Conservation (phyloP, 2,113 vertebrate genomes). For the human region GRCh38 chr5:142954501-142955000, state of each 20-base stretch:
- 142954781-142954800: background rate
- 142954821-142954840: background rate
- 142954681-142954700: background rate
- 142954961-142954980: slow-evolving; percentile 23
- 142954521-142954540: background rate
- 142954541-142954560: background rate
- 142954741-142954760: background rate
- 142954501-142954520: slow-evolving; percentile 5
- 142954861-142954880: background rate
- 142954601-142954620: background rate
- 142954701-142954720: background rate
- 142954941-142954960: background rate
- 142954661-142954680: background rate
- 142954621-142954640: background rate
- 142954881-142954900: background rate
- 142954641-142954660: background rate
- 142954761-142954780: background rate
- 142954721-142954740: background rate
- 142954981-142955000: background rate
- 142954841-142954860: background rate
- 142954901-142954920: background rate
- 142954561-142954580: background rate
- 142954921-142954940: slow-evolving; percentile 38
- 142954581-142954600: background rate
- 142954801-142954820: background rate